Base-by-base conservation (phyloP, 2,888 invertebrate genomes). In the Sphecodes monilicornis region DNA sequence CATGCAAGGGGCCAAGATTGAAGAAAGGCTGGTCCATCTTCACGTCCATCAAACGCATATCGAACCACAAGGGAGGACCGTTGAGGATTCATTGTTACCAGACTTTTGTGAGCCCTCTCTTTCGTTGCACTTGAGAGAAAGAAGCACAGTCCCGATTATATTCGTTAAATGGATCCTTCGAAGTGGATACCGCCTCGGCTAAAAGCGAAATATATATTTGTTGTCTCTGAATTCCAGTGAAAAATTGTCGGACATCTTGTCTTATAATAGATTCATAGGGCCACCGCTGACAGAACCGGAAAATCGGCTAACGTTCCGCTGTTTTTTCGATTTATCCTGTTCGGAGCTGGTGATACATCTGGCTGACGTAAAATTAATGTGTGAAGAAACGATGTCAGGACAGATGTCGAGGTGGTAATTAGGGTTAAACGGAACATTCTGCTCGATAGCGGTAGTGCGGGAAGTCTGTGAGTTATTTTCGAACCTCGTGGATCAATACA, bases 1-100 rank as follows among this genome's bases (percentile, higher is more conserved):
- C 74, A 76, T n/a, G 73, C 80, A 77, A 78, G 73, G 70, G 82
- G 75, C 71, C 76, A 84, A 77, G 78, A 82, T 80, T 73, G 76
- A 90, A 91, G 86, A 87, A 88, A 88, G 87, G 83, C 85, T 82
- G 85, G 78, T 39, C 84, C 82, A 85, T 91, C 91, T 90, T 88
- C 86, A 88, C 89, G 90, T 91, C 91, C 89, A 89, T 91, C 91
- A 91, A 89, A 88, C 88, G 90, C 85, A 90, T 90, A 89, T 91
- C 90, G 89, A 88, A 87, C 90, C 87, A 89, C 85, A 90, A 90
- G 89, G 88, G 87, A 80, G 90, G 11, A 79, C 84, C 88, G 87
- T 89, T 86, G 90, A 91, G 88, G 88, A 87, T 74, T 90, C 87
- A 92, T 91, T 91, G 92, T 91, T 92, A 87, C 74, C 78, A 72